These are phyloP conservation scores for Paracentrotus lividus DNA, from an alignment of 53 echinoderm and acorn worm species.

Conservation along the genomic window DNA sequence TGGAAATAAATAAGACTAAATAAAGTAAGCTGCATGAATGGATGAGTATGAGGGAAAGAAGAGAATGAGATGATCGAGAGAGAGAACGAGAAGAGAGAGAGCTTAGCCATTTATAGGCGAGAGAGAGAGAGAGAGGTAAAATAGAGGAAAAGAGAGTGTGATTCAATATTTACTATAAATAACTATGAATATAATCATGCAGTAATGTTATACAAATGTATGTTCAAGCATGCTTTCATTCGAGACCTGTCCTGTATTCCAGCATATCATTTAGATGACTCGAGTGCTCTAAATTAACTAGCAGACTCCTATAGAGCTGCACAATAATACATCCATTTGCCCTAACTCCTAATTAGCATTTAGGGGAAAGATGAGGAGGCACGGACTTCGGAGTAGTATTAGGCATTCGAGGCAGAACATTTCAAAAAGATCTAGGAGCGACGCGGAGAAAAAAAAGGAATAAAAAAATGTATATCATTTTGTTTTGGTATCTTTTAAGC, in stretches of 20 bases:
- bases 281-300: neutral
- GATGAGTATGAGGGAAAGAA: neutral
- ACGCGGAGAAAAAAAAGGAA: neutral
- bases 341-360: slow-evolving; percentile 33
- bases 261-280: neutral
- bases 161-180: neutral
- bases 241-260: neutral
- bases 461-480: neutral
- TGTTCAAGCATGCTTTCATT: neutral
- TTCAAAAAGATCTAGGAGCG: neutral
- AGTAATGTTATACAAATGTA: neutral
- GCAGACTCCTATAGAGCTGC: neutral
- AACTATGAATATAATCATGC: neutral
- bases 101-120: no score
- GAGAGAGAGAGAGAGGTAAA: no score
- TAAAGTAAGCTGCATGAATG: no score
- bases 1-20: neutral
- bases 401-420: neutral
- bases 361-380: neutral
- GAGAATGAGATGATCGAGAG: neutral
- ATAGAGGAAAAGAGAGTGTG: neutral
- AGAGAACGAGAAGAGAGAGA: neutral
- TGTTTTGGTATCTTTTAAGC: no score
- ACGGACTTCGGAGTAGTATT: no score
- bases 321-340: slow-evolving; percentile 27